These are phyloP conservation scores for Trichosurus vulpecula DNA, from an alignment of 2,797 vertebrate genomes.

Conservation along the genomic window DNA sequence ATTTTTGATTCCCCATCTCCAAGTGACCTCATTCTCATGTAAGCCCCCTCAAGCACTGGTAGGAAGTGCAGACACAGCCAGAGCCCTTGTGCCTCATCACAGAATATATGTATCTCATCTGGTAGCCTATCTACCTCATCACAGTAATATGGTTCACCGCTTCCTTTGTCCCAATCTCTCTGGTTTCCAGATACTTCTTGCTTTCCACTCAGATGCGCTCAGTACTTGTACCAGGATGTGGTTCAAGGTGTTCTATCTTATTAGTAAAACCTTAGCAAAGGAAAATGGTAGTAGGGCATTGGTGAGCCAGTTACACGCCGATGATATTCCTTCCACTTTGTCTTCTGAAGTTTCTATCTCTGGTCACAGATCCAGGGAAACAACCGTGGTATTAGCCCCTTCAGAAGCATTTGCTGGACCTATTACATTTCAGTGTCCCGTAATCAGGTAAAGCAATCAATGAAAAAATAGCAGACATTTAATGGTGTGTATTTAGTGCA, in stretches of 20 bases:
- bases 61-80: not conserved
- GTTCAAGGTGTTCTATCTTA: not conserved
- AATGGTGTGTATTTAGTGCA: not conserved
- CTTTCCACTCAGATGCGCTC: not conserved
- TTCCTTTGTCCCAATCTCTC: not conserved
- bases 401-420: not conserved
- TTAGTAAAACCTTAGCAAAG: not conserved
- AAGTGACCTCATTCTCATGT: not conserved
- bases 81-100: not conserved
- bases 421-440: slow-evolving; percentile 3
- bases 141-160: not conserved
- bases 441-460: slow-evolving; percentile 38
- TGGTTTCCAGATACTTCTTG: not conserved
- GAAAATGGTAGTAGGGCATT: not conserved
- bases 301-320: not conserved
- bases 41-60: not conserved
- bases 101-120: not conserved
- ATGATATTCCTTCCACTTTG: not conserved
- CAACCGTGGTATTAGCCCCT: not conserved
- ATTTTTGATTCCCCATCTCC: not conserved
- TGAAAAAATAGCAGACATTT: not conserved
- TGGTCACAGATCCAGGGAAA: not conserved
- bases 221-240: not conserved
- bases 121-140: not conserved
- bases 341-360: not conserved